Evolutionary conservation across 2,888 invertebrate species (phyloP), one percentile per base, ranked within the genome.

Genomic region (Hoplodrina ambigua): DNA sequence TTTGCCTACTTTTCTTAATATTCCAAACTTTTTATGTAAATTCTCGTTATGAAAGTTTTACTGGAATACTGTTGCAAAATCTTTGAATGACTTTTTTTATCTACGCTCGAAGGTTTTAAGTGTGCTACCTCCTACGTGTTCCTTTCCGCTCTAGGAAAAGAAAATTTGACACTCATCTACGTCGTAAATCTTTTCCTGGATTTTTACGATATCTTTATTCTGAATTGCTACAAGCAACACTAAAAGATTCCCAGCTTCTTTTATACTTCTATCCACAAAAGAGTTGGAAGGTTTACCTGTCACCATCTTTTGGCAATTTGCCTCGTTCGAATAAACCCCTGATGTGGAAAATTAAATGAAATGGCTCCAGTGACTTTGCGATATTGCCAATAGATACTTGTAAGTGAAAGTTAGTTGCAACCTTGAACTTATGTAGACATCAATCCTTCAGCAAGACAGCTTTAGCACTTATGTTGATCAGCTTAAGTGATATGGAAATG

Each of bases 301-400:
- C 52, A 13, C 41, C 50, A 67, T 57, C 19, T 69, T 63, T 68
- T 75, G 80, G 68, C 75, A 72, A 53, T 55, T 59, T 56, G 72
- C 82, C 67, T 5, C 33, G 46, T 49, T 46, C 46, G 30, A 50
- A 57, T 30, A 44, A 58, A n/a, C 37, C 37, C 41, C 55, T 20
- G 57, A 62, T 41, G 58, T 57, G 60, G 67, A 46, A 58, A 74
- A 71, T 70, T 63, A 59, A 62, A 72, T 52, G 46, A 55, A 69
- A 72, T 58, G 52, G 64, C 59, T 54, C 7, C 61, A 61, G 72
- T 72, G 64, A 72, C 62, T 68, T 56, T 46, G 64, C 75, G 54
- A 52, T 61, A 70, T 67, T 82, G 72, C 54, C 62, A 71, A 80
- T 64, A 73, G 63, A 75, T 64, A 69, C 57, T 59, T 50, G 55